Percentiles rank a stretch among this genome's conserved stretches.
Conservation (phyloP, 2,113 vertebrate species). For the Sander vitreus region DNA sequence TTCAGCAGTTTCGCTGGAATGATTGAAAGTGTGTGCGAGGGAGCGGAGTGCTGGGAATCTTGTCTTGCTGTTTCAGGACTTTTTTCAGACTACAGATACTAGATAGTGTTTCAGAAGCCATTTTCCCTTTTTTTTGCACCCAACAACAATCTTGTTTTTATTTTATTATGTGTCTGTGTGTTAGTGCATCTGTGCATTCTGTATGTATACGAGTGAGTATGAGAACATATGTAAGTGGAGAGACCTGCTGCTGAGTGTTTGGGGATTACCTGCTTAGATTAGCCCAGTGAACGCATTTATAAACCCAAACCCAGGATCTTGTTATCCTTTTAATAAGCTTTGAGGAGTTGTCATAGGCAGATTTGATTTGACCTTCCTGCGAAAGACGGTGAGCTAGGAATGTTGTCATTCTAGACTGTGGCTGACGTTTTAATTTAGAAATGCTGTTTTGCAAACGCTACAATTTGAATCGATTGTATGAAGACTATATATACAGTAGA, state of each 20-base stretch:
- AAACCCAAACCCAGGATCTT: conserved; percentile 42
- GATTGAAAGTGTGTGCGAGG: conserved; percentile 69
- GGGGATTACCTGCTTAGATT: conserved; percentile 66
- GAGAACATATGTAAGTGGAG: conserved; percentile 31
- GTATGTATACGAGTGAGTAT: neutral
- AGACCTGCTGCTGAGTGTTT: conserved; percentile 31
- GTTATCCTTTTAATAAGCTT: conserved; percentile 60
- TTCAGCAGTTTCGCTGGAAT: conserved; percentile 78
- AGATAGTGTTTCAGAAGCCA: conserved; percentile 41
- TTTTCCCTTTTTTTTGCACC: conserved; percentile 19
- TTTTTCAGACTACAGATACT: conserved; percentile 51
- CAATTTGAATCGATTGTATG: too few species aligned
- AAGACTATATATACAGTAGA: too few species aligned
- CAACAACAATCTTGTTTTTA: conserved; percentile 14
- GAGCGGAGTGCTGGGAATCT: conserved; percentile 57
- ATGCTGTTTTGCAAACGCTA: neutral
- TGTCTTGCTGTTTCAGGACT: conserved; percentile 74
- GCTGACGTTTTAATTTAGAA: neutral
- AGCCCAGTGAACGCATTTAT: conserved; percentile 54
- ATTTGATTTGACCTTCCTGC: conserved; percentile 55
- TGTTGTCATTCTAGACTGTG: neutral
- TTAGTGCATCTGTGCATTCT: neutral
- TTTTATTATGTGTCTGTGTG: neutral
- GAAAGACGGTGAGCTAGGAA: neutral
- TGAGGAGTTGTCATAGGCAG: conserved; percentile 43